Evolutionary conservation across 2,113 vertebrate genomes (phyloP).

Genomic region (Monarcha castaneiventris): DNA sequence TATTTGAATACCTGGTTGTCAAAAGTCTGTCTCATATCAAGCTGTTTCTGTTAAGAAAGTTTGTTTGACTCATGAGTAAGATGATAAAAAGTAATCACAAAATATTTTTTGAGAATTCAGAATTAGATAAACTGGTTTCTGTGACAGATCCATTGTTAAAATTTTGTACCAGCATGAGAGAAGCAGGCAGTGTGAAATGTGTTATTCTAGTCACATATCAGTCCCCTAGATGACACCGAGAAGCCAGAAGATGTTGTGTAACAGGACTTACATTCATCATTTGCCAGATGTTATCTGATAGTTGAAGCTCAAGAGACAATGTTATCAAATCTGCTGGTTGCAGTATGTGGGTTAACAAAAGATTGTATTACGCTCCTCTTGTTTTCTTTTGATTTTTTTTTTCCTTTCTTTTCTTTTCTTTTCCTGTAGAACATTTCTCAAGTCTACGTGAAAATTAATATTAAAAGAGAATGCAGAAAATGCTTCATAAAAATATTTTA

Average conservation of each 20-base stretch:
- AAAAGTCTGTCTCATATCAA: not conserved
- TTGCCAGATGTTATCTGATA: conserved; percentile 68
- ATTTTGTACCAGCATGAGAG: not conserved
- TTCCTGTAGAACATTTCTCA: not conserved
- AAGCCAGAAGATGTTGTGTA: conserved; percentile 61
- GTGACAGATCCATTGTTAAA: not conserved
- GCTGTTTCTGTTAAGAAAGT: not conserved
- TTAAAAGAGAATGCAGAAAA: not conserved
- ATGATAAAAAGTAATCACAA: not conserved
- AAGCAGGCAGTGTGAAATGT: not conserved
- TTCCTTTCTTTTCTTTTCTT: not conserved
- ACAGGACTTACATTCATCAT: conserved; percentile 57
- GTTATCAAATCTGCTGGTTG: conserved; percentile 35
- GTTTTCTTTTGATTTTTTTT: not conserved
- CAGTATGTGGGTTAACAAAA: conserved; percentile 53
- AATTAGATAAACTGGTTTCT: not conserved
- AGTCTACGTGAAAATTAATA: not conserved
- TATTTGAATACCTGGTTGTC: not conserved
- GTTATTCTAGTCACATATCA: conserved; percentile 53
- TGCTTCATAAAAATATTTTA: not conserved
- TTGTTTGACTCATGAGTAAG: not conserved
- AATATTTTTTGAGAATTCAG: not conserved
- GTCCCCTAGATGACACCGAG: conserved; percentile 32
- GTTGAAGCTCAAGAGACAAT: conserved; percentile 44
- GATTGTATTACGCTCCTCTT: not conserved